Evolutionary conservation across 2,888 invertebrate genomes (phyloP), one percentile per base, ranked within the genome.

Genomic region (Yponomeuta sedellus): DNA sequence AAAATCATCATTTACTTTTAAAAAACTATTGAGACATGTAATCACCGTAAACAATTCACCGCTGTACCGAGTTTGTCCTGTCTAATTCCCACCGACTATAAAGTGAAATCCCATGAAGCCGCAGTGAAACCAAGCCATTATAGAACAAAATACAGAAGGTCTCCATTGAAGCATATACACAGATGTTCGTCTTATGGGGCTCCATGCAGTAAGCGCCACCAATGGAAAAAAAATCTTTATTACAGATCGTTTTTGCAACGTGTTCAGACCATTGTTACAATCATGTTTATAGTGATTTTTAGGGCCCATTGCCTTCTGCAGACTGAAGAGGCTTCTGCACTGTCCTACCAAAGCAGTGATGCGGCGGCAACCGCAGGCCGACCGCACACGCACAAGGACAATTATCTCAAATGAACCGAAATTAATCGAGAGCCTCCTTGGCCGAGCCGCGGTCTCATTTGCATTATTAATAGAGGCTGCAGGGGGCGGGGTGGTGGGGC

Each of bases 341-440:
- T 16, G 16, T 52, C 44, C 44, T 52, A 34, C 10, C 34, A 8
- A 8, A 34, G 44, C 16, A 52, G 44, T 20, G 40, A 22, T 39
- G 44, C 63, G 44, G 25, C 25, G 34, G 34, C 34, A 34, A 20
- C 63, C 19, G 20, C 44, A 19, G 57, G 25, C 64, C 57, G 12
- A 34, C 25, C 22, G 57, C 67, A 83, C 78, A 76, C 83, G 75
- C 81, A 76, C 86, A 83, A 80, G 85, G 90, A 90, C 90, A 91
- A 90, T 91, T 91, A 90, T 90, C 91, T 88, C 90, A 91, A 91
- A 90, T 90, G 90, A 90, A 91, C 87, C 90, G 82, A 88, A 89
- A 90, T 91, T 90, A 91, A 91, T 91, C 88, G 90, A 79, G 88
- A 84, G 85, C 83, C 86, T 86, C 83, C 89, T 90, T 90, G 90